Base-by-base conservation (phyloP, 2,797 vertebrate species). In the Hipposideros larvatus region DNA sequence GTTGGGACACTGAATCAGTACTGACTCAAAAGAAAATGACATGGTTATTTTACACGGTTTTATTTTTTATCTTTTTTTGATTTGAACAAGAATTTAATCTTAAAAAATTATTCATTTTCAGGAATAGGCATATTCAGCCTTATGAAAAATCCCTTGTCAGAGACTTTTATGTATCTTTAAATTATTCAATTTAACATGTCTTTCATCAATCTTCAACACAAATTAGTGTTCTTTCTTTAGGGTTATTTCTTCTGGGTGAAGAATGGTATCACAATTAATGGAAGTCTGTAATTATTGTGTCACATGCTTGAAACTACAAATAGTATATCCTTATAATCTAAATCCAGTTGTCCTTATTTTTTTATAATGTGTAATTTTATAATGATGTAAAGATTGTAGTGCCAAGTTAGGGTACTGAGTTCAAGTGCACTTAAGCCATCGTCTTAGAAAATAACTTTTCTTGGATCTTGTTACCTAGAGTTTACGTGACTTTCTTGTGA, bases 271-370 rank as follows among this genome's bases (percentile, higher is more conserved):
- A 96, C 87, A 97, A 97, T 97, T 97, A 97, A 98, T 51, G 93
- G 92, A 97, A 98, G 96, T 91, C 92, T 98, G 0, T 95, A 98
- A 97, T 98, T 97, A 97, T 87, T 93, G 66, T 97, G 96, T 94
- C 94, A 97, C 79, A 97, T 53, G 96, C 96, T 83, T 96, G 74
- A 94, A 98, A 68, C 75, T 97, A 94, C 90, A 98, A 97, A 97
- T 94, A 97, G 85, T 75, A 66, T 90, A 95, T 94, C 91, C 59
- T 61, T 90, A 55, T 82, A 97, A 93, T 90, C 48, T 70, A 97
- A 96, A 98, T 97, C 78, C 91, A 95, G 90, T 66, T 89, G 82
- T 84, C 92, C 94, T 94, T 87, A 92, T 78, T 77, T 95, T 96
- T 87, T 82, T 37, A 80, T 77, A 93, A 92, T 88, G 41, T 79